phyloP scores from a whole-genome alignment of 1,140 invertebrate species.

The Caenorhabditis latens region DNA sequence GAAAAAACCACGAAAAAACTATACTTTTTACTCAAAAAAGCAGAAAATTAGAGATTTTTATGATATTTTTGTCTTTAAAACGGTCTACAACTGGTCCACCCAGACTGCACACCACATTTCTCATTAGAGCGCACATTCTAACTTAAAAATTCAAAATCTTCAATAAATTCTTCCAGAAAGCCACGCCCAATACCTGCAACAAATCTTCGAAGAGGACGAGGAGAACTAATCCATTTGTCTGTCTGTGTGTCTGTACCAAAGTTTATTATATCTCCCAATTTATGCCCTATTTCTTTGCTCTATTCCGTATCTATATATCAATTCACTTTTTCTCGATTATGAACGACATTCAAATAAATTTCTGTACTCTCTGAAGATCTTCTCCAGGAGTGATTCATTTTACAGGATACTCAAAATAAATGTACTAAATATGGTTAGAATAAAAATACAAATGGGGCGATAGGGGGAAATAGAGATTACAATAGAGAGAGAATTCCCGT shows the following conservation, averaged over 20 bases:
- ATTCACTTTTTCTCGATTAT: background rate
- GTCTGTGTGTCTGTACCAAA: background rate
- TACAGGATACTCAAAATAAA: background rate
- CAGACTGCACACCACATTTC: too few species aligned
- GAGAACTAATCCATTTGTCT: conserved; percentile 6
- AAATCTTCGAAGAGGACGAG: conserved; percentile 40
- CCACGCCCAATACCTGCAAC: background rate
- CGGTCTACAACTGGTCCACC: too few species aligned
- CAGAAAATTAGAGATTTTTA: too few species aligned
- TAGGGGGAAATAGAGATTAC: too few species aligned
- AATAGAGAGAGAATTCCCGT: background rate
- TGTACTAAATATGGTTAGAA: background rate
- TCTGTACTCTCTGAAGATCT: background rate
- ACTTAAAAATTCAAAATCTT: too few species aligned
- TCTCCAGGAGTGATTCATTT: background rate
- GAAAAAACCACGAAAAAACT: too few species aligned
- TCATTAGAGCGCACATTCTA: too few species aligned
- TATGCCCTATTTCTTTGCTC: background rate
- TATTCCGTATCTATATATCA: background rate
- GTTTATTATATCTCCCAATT: background rate
- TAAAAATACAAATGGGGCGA: background rate
- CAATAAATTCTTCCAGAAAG: conserved; percentile 7
- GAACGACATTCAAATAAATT: too few species aligned
- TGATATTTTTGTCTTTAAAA: too few species aligned
- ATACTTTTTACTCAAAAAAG: too few species aligned